A percentile compares a stretch with the other conserved stretches of the same genome.
These are phyloP conservation scores for Pomatostomus ruficeps DNA, from an alignment of 2,113 vertebrate genomes.

Conservation along the genomic window DNA sequence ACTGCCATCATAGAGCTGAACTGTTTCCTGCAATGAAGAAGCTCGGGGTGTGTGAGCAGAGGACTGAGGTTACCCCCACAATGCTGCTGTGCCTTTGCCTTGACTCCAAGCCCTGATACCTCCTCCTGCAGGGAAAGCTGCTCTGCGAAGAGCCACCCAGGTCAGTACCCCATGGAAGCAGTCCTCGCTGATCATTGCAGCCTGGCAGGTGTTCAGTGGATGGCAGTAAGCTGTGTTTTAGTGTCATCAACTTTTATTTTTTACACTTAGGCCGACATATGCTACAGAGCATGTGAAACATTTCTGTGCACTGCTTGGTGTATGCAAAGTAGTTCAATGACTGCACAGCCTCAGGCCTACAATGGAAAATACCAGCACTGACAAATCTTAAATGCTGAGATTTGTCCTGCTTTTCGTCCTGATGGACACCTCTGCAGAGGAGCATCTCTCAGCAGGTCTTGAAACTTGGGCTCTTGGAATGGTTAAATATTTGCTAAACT, in stretches of 20 bases:
- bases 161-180: neutral
- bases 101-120: neutral
- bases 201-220: neutral
- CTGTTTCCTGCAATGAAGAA: neutral
- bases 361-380: neutral
- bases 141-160: neutral
- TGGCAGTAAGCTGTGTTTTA: neutral
- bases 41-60: neutral
- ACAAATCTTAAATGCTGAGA: neutral
- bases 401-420: neutral
- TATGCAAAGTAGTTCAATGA: neutral
- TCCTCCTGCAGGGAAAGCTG: neutral
- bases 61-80: too few species aligned
- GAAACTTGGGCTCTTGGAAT: neutral
- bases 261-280: neutral
- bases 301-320: neutral
- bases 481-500: neutral
- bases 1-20: neutral
- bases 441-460: neutral
- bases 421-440: neutral
- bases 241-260: neutral
- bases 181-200: neutral
- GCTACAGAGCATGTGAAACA: neutral
- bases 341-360: neutral
- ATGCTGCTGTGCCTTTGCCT: neutral